phyloP scores from a whole-genome alignment of 2,797 vertebrate genomes.

The Pristis pectinata region DNA sequence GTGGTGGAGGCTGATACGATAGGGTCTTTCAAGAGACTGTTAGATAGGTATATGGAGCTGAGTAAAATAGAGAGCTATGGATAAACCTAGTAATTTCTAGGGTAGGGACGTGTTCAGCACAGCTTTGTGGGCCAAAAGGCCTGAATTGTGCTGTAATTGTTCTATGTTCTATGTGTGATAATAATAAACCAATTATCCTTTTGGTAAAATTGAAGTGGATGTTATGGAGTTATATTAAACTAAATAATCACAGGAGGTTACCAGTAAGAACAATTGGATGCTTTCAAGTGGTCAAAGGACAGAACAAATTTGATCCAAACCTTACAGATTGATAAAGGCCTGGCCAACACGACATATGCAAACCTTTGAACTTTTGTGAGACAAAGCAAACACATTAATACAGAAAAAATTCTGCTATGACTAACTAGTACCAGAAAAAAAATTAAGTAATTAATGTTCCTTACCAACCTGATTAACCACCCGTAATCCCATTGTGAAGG shows the following conservation, averaged over 20 bases:
- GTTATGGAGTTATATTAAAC: background rate
- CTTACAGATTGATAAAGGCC: background rate
- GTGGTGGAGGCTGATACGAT: no score
- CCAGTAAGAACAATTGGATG: background rate
- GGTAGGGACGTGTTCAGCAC: no score
- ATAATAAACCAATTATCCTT: no score
- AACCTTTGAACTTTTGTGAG: background rate
- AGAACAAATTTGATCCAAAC: background rate
- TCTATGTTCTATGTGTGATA: no score
- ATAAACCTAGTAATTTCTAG: no score
- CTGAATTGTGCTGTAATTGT: no score
- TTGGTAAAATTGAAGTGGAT: background rate
- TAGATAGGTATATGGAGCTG: no score
- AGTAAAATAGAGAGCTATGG: no score
- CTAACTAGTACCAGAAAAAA: background rate
- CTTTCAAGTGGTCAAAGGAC: background rate
- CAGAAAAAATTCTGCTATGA: background rate
- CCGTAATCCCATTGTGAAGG: slow-evolving; percentile 62
- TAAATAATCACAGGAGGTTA: background rate
- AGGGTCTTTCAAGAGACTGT: no score
- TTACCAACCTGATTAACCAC: slow-evolving; percentile 65
- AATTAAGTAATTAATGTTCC: slow-evolving; percentile 50
- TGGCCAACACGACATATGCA: background rate
- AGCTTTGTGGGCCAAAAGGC: no score
- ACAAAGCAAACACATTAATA: background rate